A percentile compares a stretch with the other conserved stretches of the same genome.
phyloP scores from a whole-genome alignment of 1,140 invertebrate genomes.

The Atta cephalotes region DNA sequence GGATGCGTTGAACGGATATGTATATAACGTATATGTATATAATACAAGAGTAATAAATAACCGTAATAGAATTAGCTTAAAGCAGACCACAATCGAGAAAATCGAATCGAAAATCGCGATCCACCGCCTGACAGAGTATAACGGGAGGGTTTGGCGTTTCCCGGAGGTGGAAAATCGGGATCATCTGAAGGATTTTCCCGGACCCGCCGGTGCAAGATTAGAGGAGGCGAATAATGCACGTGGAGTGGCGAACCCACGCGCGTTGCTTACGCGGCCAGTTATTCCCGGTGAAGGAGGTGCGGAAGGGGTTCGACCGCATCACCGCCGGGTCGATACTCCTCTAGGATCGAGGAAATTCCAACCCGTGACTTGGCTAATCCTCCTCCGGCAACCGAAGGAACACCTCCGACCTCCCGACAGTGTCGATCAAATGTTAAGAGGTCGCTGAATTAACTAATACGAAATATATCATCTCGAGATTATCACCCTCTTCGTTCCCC shows the following conservation, averaged over 20 bases:
- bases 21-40: background rate
- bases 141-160: background rate
- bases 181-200: slow-evolving; percentile 39
- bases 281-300: slow-evolving; percentile 60
- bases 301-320: slow-evolving; percentile 71
- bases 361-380: slow-evolving; percentile 60
- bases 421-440: slow-evolving; percentile 43
- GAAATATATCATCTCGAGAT: slow-evolving; percentile 1
- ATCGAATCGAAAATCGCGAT: slow-evolving; percentile 44
- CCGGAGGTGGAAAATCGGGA: slow-evolving; percentile 54
- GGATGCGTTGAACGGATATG: background rate
- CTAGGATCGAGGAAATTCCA: slow-evolving; percentile 64
- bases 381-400: slow-evolving; percentile 26
- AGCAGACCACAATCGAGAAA: background rate
- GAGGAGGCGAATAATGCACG: slow-evolving; percentile 65
- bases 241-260: slow-evolving; percentile 65
- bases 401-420: slow-evolving; percentile 30
- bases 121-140: background rate
- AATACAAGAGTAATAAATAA: background rate
- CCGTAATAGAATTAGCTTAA: background rate
- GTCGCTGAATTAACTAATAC: slow-evolving; percentile 21
- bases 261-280: slow-evolving; percentile 61
- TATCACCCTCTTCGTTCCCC: background rate
- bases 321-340: slow-evolving; percentile 59
- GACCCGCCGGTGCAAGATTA: slow-evolving; percentile 32